Evolutionary conservation across 2,797 vertebrate species (phyloP).

Genomic region (Helostoma temminkii): DNA sequence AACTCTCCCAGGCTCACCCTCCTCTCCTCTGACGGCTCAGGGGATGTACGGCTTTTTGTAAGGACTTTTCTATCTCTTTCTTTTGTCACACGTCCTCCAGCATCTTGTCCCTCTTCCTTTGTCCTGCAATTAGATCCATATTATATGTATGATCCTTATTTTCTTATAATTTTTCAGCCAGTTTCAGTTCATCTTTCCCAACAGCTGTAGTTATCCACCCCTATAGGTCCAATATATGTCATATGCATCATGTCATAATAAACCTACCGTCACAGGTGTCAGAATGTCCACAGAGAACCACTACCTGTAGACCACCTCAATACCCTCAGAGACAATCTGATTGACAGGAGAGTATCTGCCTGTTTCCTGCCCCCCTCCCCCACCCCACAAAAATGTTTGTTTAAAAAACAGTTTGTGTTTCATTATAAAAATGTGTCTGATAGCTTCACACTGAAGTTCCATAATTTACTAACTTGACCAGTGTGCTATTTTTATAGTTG

Average conservation of each 20-base stretch:
- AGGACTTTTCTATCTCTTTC: slow-evolving; percentile 66
- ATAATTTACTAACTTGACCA: too few species aligned
- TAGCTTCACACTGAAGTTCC: too few species aligned
- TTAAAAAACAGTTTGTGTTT: too few species aligned
- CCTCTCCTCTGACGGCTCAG: slow-evolving; percentile 81
- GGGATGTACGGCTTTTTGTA: slow-evolving; percentile 84
- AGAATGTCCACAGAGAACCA: slow-evolving; percentile 16
- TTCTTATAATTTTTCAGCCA: background rate
- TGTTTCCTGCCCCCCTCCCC: slow-evolving; percentile 3
- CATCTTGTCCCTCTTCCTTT: slow-evolving; percentile 24
- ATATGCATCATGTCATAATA: slow-evolving; percentile 32
- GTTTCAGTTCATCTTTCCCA: slow-evolving; percentile 12
- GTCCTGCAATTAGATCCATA: slow-evolving; percentile 6
- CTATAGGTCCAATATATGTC: slow-evolving; percentile 32
- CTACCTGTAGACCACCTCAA: slow-evolving; percentile 23
- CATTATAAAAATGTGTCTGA: too few species aligned
- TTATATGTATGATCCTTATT: slow-evolving; percentile 11
- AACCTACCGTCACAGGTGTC: background rate
- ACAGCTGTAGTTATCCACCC: slow-evolving; percentile 8
- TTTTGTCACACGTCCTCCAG: slow-evolving; percentile 27
- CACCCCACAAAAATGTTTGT: background rate
- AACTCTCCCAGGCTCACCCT: slow-evolving; percentile 72
- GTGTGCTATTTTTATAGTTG: too few species aligned
- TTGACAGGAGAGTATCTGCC: slow-evolving; percentile 20
- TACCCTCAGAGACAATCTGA: slow-evolving; percentile 12